Percentiles rank a stretch among this genome's conserved stretches.
Conservation (phyloP, 1,140 invertebrate species). For the Popillia japonica region DNA sequence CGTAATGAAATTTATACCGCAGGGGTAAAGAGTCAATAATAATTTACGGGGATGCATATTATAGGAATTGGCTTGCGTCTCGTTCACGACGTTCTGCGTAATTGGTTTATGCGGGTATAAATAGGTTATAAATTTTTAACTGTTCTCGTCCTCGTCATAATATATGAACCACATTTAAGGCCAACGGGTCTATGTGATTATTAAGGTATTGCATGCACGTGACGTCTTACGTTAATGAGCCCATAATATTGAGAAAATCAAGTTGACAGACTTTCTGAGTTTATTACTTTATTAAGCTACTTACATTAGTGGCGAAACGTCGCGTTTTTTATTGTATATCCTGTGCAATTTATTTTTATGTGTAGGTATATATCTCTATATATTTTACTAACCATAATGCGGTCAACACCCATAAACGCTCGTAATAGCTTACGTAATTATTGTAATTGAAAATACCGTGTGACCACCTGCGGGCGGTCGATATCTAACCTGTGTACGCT, state of each 20-base stretch:
- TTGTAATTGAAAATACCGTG: too few relatives aligned
- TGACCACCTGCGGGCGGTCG: too few relatives aligned
- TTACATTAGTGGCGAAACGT: too few relatives aligned
- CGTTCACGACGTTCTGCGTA: not conserved
- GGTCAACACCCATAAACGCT: too few relatives aligned
- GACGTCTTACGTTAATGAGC: not conserved
- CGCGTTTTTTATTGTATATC: too few relatives aligned
- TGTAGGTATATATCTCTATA: too few relatives aligned
- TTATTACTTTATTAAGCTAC: too few relatives aligned
- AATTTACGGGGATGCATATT: conserved; percentile 29
- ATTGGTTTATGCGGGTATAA: conserved; percentile 25
- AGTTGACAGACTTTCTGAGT: not conserved
- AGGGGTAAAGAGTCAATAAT: conserved; percentile 20
- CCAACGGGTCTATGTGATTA: not conserved
- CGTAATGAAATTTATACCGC: conserved; percentile 30
- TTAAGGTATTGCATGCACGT: conserved; percentile 10
- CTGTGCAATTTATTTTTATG: too few relatives aligned
- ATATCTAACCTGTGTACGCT: too few relatives aligned
- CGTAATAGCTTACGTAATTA: too few relatives aligned
- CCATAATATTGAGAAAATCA: not conserved
- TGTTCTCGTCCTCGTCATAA: conserved; percentile 6
- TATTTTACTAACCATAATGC: too few relatives aligned
- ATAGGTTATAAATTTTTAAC: conserved; percentile 33
- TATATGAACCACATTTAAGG: conserved; percentile 14
- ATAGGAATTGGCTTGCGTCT: not conserved